Conservation (phyloP, 2,797 vertebrate species). For the Semotilus atromaculatus region DNA sequence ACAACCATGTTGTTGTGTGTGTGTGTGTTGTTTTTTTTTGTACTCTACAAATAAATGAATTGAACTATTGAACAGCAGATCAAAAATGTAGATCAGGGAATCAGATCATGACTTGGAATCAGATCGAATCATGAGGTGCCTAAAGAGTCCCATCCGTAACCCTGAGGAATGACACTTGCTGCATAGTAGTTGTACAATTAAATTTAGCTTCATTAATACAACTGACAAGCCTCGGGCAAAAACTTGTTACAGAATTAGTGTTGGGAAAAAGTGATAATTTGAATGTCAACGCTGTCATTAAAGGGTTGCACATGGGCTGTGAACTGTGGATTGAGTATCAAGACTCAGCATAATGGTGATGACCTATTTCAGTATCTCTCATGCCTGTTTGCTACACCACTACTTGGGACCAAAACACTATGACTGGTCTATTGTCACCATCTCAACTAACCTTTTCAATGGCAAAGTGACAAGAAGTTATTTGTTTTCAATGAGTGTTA, state of each 20-base stretch:
- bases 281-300: background rate
- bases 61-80: background rate
- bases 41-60: background rate
- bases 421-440: background rate
- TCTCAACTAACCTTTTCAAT: conserved; percentile 12
- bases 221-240: background rate
- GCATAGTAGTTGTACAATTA: background rate
- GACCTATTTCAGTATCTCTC: background rate
- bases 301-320: background rate
- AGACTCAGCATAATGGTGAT: background rate
- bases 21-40: no score
- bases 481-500: conserved; percentile 4
- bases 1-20: no score
- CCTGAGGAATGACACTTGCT: background rate
- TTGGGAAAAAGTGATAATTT: background rate
- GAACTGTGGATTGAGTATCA: background rate
- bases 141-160: background rate
- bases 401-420: background rate
- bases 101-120: background rate
- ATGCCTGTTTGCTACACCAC: background rate
- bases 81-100: background rate
- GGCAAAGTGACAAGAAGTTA: background rate
- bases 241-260: background rate
- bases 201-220: background rate
- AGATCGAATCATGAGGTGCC: background rate